Evolutionary conservation across 2,113 vertebrate genomes (phyloP), one percentile per base, ranked within the genome.

Genomic region (Puntigrus tetrazona): DNA sequence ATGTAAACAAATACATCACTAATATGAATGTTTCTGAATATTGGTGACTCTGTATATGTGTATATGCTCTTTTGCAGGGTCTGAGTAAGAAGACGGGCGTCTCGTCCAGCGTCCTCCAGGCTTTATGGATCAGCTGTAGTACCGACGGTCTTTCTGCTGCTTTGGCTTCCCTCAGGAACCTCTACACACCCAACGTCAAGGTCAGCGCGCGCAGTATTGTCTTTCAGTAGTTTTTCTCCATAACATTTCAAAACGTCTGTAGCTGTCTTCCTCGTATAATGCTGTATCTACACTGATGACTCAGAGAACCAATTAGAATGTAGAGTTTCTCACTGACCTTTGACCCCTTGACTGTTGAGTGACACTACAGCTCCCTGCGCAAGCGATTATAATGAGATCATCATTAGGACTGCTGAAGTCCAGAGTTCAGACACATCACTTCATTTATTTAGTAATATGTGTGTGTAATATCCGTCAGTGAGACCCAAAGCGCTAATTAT

Each of bases 161-260:
- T 34, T 43, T 88, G 84, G 84, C 84, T 4, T 88, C 87, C 1
- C 81, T 88, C 3, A 86, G 87, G 61, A 88, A 88, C 70, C 76
- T 88, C 10, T 88, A 88, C 81, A 88, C 87, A 81, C 87, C 87
- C 45, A 88, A 88, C 25, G 87, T 88, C 70, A 88, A 88, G 87
- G 87, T 88, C 36, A 45, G 81, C 50, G 41, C 27, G 45, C 1
- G n/a, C n/a, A n/a, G n/a, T n/a, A 22, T 29, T 31, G 16, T 31
- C 18, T 14, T 75, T 29, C 63, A 31, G 63, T 29, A 5, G 4
- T n/a, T 63, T 6, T 63, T 14, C 59, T 61, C 25, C 25, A 25
- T n/a, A 25, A 10, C n/a, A 4, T 59, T 25, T 59, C 55, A 59
- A 10, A 11, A 61, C 27, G 25, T 27, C 3, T 69, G 65, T 34